Percentiles rank a stretch among this genome's conserved stretches.
Conservation (phyloP, 2,888 invertebrate species). For the Dexiosoma caninum region DNA sequence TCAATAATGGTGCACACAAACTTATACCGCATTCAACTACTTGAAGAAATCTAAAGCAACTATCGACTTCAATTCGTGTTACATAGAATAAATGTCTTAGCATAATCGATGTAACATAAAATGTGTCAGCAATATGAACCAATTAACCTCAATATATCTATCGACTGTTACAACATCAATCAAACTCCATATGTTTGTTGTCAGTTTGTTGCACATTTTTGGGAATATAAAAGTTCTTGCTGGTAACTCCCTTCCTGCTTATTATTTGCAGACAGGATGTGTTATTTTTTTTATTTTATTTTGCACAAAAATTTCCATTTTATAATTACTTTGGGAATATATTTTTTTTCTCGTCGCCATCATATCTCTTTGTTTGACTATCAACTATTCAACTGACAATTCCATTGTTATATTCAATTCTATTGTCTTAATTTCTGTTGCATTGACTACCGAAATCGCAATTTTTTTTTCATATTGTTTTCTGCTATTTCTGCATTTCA, state of each 20-base stretch:
- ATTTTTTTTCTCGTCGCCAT: not conserved
- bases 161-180: not conserved
- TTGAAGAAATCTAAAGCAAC: too few relatives aligned
- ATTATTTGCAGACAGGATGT: too few relatives aligned
- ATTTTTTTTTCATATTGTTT: not conserved
- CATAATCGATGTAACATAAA: too few relatives aligned
- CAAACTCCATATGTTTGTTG: not conserved
- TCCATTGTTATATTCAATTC: not conserved
- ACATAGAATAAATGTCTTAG: too few relatives aligned
- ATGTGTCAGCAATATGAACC: not conserved
- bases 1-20: conserved; percentile 28
- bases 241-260: too few relatives aligned
- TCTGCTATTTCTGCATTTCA: not conserved
- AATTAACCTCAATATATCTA: conserved; percentile 61
- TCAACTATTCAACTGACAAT: conserved; percentile 22
- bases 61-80: too few relatives aligned
- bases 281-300: not conserved
- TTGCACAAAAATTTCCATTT: not conserved
- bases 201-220: too few relatives aligned
- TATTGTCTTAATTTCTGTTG: too few relatives aligned
- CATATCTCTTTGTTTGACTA: conserved; percentile 6
- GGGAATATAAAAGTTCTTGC: too few relatives aligned
- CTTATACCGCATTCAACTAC: not conserved
- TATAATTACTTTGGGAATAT: not conserved
- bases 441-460: not conserved